A percentile compares a stretch with the other conserved stretches of the same genome.
Evolutionary conservation across 2,888 invertebrate genomes (phyloP).

Genomic region (Eristalinus aeneus): DNA sequence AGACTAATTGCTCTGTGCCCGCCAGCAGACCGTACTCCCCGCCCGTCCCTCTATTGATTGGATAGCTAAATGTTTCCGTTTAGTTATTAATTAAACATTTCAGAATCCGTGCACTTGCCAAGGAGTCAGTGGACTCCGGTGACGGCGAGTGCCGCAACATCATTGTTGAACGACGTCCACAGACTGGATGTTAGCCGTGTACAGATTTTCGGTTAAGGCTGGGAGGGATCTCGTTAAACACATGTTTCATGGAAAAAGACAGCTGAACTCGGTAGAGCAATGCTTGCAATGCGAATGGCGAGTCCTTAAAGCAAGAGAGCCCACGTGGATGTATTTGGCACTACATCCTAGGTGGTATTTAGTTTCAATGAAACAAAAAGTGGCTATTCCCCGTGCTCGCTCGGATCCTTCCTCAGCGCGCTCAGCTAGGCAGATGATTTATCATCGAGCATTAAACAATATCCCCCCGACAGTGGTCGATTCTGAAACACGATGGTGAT

Average conservation of each 20-base stretch:
- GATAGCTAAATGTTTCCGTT: constrained; percentile 1
- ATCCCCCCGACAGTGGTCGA: constrained; percentile 27
- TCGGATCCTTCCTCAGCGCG: constrained; percentile 12
- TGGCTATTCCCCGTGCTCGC: constrained; percentile 48
- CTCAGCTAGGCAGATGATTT: constrained; percentile 51
- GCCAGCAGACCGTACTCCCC: not conserved
- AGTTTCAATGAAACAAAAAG: constrained; percentile 17
- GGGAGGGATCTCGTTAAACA: constrained; percentile 30
- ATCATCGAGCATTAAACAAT: constrained; percentile 63
- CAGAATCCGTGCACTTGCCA: not conserved
- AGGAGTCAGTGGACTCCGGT: not conserved
- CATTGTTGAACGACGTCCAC: not conserved
- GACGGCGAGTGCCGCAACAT: not conserved
- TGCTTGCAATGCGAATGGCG: constrained; percentile 44
- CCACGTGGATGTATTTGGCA: constrained; percentile 55
- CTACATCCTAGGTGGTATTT: constrained; percentile 21
- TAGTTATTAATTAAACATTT: constrained; percentile 22
- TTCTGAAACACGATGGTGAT: constrained; percentile 28
- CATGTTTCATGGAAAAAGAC: constrained; percentile 12
- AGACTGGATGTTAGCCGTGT: not conserved
- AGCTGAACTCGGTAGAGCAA: constrained; percentile 4
- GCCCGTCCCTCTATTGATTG: not conserved
- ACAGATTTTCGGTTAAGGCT: not conserved
- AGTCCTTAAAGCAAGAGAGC: constrained; percentile 39
- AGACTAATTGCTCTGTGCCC: constrained; percentile 29